Conservation (phyloP, 2,113 vertebrate genomes). For the Clarias batrachus region DNA sequence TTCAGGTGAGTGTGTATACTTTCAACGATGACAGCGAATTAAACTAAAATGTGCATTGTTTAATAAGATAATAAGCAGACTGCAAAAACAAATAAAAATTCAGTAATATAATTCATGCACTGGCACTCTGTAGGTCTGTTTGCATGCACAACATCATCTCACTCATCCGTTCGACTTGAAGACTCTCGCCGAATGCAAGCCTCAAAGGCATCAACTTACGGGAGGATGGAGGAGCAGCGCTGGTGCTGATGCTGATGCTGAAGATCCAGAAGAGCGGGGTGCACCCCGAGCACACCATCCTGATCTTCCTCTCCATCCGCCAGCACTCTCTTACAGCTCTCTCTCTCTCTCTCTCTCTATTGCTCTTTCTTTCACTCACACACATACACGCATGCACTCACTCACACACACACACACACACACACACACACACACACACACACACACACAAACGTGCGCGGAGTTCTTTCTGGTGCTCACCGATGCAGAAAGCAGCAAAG, state of each 20-base stretch:
- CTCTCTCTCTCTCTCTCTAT: background rate
- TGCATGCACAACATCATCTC: background rate
- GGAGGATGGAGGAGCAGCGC: constrained; percentile 72
- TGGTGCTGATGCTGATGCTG: constrained; percentile 61
- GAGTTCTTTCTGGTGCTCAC: background rate
- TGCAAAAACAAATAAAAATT: background rate
- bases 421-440: background rate
- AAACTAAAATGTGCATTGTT: background rate
- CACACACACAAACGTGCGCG: background rate
- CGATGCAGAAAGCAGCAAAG: background rate
- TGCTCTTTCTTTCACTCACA: background rate
- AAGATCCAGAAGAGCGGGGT: constrained; percentile 72
- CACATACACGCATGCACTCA: background rate
- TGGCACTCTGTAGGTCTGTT: background rate
- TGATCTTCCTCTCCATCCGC: constrained; percentile 62
- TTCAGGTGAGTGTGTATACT: background rate
- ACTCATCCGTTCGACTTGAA: background rate
- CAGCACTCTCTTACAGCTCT: background rate
- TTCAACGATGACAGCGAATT: constrained; percentile 21
- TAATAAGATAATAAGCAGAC: background rate
- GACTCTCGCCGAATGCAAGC: background rate
- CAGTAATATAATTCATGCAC: no score
- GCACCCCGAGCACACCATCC: constrained; percentile 57
- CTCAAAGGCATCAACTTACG: constrained; percentile 69
- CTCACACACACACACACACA: no score